Conservation (phyloP, 1,140 invertebrate genomes). For the Drosophila tani region DNA sequence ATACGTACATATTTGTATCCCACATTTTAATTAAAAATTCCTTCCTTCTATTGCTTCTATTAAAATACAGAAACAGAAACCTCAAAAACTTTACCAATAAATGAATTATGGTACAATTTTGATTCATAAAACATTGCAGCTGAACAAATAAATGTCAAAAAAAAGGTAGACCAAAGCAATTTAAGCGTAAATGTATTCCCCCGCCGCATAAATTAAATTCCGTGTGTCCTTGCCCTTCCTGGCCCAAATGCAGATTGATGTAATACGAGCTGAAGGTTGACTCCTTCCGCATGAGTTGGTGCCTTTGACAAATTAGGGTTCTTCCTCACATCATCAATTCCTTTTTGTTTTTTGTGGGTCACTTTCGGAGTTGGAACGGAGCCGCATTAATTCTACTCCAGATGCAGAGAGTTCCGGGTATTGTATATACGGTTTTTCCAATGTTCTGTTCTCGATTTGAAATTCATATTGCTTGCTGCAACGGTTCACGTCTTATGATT, state of each 20-base stretch:
- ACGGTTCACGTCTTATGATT: slow-evolving; percentile 34
- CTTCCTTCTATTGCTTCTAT: not conserved
- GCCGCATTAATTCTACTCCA: slow-evolving; percentile 11
- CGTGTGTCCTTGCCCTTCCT: not conserved
- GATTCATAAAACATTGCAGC: not conserved
- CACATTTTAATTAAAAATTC: not conserved
- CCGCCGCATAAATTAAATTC: slow-evolving; percentile 19
- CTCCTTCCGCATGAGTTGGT: slow-evolving; percentile 25
- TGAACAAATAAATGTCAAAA: slow-evolving; percentile 12
- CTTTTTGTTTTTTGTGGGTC: slow-evolving; percentile 14
- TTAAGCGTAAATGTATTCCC: slow-evolving; percentile 3
- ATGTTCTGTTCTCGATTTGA: slow-evolving; percentile 12
- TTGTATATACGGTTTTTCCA: slow-evolving; percentile 6
- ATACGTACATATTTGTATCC: not conserved
- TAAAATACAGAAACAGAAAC: not conserved
- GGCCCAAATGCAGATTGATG: slow-evolving; percentile 27
- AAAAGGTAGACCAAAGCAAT: not conserved
- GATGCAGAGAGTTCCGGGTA: not conserved
- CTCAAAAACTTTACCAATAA: slow-evolving; percentile 3
- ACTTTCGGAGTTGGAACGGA: not conserved
- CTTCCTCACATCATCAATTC: slow-evolving; percentile 1
- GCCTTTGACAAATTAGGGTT: slow-evolving; percentile 36
- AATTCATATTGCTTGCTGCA: slow-evolving; percentile 45
- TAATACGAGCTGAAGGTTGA: slow-evolving; percentile 40
- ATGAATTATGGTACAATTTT: not conserved